Evolutionary conservation across 2,113 vertebrate genomes (phyloP).

Genomic region (Smithornis capensis): DNA sequence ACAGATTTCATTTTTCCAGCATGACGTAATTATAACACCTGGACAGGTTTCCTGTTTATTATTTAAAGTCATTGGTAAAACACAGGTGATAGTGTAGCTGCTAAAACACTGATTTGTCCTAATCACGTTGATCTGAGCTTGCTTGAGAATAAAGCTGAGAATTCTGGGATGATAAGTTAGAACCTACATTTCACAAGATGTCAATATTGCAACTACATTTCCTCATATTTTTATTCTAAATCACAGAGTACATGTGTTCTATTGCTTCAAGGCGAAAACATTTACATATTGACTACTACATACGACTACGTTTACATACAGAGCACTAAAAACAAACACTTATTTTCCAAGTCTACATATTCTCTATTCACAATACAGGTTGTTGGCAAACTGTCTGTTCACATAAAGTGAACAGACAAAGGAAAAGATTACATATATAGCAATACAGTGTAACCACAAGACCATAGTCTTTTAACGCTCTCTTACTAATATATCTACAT

Average conservation of each 20-base stretch:
- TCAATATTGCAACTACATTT: neutral
- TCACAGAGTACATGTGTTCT: neutral
- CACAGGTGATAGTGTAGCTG: neutral
- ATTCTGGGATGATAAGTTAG: neutral
- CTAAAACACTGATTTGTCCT: neutral
- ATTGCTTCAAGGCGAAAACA: neutral
- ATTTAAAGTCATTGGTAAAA: neutral
- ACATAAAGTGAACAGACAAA: neutral
- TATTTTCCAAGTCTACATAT: neutral
- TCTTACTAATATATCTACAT: neutral
- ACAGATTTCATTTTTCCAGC: neutral
- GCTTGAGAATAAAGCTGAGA: neutral
- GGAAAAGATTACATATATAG: neutral
- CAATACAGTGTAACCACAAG: neutral
- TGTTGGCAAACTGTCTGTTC: neutral
- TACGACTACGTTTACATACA: too few species aligned
- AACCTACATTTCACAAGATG: neutral
- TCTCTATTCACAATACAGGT: neutral
- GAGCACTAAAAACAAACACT: neutral
- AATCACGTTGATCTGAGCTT: neutral
- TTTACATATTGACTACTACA: neutral
- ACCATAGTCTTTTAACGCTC: neutral
- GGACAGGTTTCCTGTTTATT: neutral
- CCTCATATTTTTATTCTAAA: neutral
- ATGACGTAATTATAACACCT: neutral